These are phyloP conservation scores for Habrosyne pyritoides DNA, from an alignment of 2,888 invertebrate species.

Conservation along the genomic window DNA sequence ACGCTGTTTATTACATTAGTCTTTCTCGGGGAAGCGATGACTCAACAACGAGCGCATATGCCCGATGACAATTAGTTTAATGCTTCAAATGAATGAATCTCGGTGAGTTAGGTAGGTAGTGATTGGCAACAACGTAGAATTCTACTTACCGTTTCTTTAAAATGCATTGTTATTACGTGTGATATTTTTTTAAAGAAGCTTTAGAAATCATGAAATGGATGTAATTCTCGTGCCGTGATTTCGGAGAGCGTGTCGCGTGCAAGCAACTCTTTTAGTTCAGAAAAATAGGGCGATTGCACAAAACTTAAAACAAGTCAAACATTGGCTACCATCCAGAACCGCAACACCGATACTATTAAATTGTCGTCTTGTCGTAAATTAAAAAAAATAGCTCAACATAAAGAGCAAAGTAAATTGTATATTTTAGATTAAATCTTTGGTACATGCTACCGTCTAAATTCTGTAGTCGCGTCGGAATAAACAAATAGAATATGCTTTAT, in stretches of 20 bases:
- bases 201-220: background rate
- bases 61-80: constrained; percentile 52
- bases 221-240: constrained; percentile 20
- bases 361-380: constrained; percentile 58
- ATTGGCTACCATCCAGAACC: constrained; percentile 74
- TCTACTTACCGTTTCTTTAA: background rate
- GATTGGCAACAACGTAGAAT: background rate
- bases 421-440: constrained; percentile 26
- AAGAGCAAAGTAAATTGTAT: constrained; percentile 20
- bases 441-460: constrained; percentile 16
- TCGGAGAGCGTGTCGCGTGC: constrained; percentile 67
- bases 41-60: constrained; percentile 67
- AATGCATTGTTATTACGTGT: background rate
- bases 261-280: constrained; percentile 68
- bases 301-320: constrained; percentile 71
- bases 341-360: constrained; percentile 71
- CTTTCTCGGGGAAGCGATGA: constrained; percentile 63
- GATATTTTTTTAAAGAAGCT: constrained; percentile 17
- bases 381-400: constrained; percentile 43
- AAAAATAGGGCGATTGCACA: constrained; percentile 83
- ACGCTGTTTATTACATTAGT: constrained; percentile 72
- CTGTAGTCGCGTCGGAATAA: background rate
- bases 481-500: background rate
- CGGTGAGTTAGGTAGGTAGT: constrained; percentile 15
- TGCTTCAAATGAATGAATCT: constrained; percentile 47